Conservation (phyloP, 2,113 vertebrate genomes). For the Atlantisia rogersi region DNA sequence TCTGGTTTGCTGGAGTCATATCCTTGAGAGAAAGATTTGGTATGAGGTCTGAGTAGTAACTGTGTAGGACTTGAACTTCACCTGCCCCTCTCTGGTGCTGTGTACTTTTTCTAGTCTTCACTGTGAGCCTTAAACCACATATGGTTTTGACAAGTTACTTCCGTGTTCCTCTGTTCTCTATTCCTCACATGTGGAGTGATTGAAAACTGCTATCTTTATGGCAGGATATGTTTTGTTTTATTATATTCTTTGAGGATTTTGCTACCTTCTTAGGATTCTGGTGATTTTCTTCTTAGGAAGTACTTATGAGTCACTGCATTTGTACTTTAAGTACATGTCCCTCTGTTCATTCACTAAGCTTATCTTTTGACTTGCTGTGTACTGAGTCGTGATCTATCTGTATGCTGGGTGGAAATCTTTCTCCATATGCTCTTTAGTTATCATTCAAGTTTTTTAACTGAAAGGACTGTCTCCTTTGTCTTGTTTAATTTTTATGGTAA, state of each 20-base stretch:
- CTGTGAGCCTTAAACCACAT: not conserved
- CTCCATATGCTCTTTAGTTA: not conserved
- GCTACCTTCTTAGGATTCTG: not conserved
- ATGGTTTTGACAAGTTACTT: not conserved
- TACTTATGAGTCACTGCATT: not conserved
- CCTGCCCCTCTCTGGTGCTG: not conserved
- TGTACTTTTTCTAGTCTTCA: not conserved
- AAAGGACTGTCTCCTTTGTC: not conserved
- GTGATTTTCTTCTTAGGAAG: not conserved
- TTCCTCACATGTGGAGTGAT: not conserved
- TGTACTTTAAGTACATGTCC: not conserved
- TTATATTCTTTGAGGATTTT: not conserved
- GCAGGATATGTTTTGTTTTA: not conserved
- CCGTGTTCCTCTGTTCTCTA: not conserved
- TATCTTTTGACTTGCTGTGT: slow-evolving; percentile 20
- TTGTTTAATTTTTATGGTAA: not conserved
- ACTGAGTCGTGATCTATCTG: slow-evolving; percentile 10
- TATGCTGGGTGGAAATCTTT: not conserved
- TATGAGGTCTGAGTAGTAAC: not conserved
- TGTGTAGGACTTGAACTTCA: not conserved
- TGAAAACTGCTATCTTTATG: not conserved
- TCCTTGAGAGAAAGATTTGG: not conserved
- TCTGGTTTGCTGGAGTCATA: not conserved
- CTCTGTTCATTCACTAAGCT: not conserved
- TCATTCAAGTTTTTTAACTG: not conserved